phyloP scores from a whole-genome alignment of 2,113 vertebrate species.

The Aspiorhynchus laticeps region DNA sequence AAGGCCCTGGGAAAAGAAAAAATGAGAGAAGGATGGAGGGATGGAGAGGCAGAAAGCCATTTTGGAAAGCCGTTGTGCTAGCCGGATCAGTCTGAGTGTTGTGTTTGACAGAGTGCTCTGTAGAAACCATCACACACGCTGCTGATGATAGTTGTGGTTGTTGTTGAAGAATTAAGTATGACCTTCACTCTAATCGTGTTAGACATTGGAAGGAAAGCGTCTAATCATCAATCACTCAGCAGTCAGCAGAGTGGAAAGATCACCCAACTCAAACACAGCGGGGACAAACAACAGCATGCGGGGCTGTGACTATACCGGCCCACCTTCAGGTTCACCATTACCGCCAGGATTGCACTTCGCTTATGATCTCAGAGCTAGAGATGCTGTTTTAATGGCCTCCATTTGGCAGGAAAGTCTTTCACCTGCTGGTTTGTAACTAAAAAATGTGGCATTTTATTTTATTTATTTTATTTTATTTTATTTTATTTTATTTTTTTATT shows the following conservation, averaged over 20 bases:
- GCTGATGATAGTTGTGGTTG: conserved; percentile 72
- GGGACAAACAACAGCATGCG: conserved; percentile 33
- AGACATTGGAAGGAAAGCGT: conserved; percentile 68
- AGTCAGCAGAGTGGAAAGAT: conserved; percentile 53
- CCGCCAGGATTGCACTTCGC: not conserved
- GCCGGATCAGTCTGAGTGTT: conserved; percentile 68
- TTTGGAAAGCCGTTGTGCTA: conserved; percentile 61
- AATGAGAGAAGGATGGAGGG: conserved; percentile 50
- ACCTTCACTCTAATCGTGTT: conserved; percentile 71
- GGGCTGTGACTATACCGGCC: not conserved
- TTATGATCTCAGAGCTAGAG: conserved; percentile 6
- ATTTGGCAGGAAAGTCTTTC: conserved; percentile 8
- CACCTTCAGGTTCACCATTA: conserved; percentile 16
- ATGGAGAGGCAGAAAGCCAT: conserved; percentile 45
- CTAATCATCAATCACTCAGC: conserved; percentile 58
- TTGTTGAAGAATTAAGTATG: conserved; percentile 73
- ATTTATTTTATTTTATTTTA: not conserved
- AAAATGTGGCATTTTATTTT: not conserved
- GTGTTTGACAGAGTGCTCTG: conserved; percentile 68
- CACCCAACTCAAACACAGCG: conserved; percentile 34
- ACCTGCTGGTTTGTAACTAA: not conserved
- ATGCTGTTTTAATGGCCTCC: conserved; percentile 1
- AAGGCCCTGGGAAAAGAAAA: conserved; percentile 43
- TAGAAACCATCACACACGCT: conserved; percentile 63
- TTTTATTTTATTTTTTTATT: not conserved